Evolutionary conservation across 2,888 invertebrate genomes (phyloP).

Genomic region (Apeira syringaria): DNA sequence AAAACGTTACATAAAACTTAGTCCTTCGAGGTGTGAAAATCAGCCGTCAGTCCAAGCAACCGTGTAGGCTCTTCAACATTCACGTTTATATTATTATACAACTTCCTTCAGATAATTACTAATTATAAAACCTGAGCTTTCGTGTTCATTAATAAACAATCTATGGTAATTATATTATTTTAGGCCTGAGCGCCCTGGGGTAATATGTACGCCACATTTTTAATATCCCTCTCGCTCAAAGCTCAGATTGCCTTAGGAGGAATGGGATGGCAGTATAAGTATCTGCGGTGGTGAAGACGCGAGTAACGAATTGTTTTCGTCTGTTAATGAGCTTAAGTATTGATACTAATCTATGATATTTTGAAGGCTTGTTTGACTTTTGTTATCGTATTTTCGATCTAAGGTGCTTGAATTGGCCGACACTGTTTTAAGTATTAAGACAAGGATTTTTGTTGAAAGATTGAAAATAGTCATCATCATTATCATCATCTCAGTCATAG

Average conservation of each 20-base stretch:
- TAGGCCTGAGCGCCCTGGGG: background rate
- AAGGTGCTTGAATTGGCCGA: background rate
- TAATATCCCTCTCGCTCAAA: background rate
- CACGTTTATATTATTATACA: background rate
- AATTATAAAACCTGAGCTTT: conserved; percentile 1
- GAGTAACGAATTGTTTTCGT: conserved; percentile 1
- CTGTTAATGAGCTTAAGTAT: conserved; percentile 2
- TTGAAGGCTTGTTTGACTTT: background rate
- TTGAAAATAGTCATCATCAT: too few relatives aligned
- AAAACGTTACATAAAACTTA: too few relatives aligned
- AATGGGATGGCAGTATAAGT: background rate
- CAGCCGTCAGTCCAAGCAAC: background rate
- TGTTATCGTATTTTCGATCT: background rate
- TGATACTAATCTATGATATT: conserved; percentile 7
- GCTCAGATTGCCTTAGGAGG: background rate
- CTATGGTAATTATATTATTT: background rate
- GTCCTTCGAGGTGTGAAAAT: background rate
- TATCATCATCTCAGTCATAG: too few relatives aligned
- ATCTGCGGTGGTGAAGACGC: background rate
- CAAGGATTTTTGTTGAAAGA: too few relatives aligned
- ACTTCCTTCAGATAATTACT: conserved; percentile 9
- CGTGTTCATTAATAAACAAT: background rate
- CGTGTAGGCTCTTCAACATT: background rate
- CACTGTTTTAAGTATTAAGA: background rate
- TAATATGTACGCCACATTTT: background rate